Evolutionary conservation across 1,140 invertebrate genomes (phyloP).

Genomic region (Rhopalosiphum padi): DNA sequence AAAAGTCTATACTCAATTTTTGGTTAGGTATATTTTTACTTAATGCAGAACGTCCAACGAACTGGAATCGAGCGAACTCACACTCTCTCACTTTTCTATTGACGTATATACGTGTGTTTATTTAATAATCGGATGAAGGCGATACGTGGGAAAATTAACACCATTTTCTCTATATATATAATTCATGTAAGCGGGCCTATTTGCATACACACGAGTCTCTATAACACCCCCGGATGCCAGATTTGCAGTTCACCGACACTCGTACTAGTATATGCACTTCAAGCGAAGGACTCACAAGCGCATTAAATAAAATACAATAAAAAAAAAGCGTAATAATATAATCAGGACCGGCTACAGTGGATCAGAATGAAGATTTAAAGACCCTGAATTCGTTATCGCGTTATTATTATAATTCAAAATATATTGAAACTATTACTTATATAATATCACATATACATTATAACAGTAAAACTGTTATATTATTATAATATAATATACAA

Average conservation of each 20-base stretch:
- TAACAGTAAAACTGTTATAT: background rate
- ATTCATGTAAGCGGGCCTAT: conserved; percentile 53
- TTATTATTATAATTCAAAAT: background rate
- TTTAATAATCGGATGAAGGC: conserved; percentile 56
- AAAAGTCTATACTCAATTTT: background rate
- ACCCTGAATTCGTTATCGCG: background rate
- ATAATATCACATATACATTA: background rate
- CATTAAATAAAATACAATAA: conserved; percentile 11
- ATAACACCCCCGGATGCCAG: conserved; percentile 53
- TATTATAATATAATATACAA: no score
- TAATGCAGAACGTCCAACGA: background rate
- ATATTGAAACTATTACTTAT: background rate
- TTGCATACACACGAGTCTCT: conserved; percentile 47
- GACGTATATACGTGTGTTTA: conserved; percentile 14
- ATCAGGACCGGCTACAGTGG: background rate
- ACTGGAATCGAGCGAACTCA: background rate
- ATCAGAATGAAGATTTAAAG: background rate
- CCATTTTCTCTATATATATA: conserved; percentile 51
- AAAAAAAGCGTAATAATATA: conserved; percentile 1
- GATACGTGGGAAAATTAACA: conserved; percentile 57
- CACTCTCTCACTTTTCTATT: background rate
- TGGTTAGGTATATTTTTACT: background rate
- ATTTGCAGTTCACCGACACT: conserved; percentile 14
- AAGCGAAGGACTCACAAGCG: background rate
- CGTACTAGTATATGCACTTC: conserved; percentile 10